These are phyloP conservation scores for Riptortus pedestris DNA, from an alignment of 1,140 invertebrate genomes.

Conservation along the genomic window DNA sequence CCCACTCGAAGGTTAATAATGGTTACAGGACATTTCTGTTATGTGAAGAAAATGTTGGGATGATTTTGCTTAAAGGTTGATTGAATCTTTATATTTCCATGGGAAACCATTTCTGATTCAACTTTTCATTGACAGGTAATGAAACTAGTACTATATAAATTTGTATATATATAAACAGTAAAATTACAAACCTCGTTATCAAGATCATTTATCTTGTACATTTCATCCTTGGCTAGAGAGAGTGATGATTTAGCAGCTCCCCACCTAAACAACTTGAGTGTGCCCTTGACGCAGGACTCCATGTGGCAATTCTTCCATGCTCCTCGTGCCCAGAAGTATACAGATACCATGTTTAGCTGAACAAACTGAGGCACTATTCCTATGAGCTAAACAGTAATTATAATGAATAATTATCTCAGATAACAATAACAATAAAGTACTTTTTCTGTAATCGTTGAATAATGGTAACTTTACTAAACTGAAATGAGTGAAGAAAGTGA, in stretches of 20 bases:
- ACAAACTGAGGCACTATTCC: conserved; percentile 34
- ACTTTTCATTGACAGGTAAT: too few relatives aligned
- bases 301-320: background rate
- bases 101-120: too few relatives aligned
- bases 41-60: too few relatives aligned
- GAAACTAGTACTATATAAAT: too few relatives aligned
- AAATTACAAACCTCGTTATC: conserved; percentile 42
- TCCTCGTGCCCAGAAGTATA: background rate
- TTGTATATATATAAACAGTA: too few relatives aligned
- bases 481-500: too few relatives aligned
- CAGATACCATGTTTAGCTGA: background rate
- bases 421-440: conserved; percentile 6
- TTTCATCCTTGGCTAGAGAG: conserved; percentile 51
- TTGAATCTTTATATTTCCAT: too few relatives aligned
- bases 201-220: conserved; percentile 47
- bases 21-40: too few relatives aligned
- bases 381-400: conserved; percentile 32
- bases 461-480: too few relatives aligned
- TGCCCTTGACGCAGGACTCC: conserved; percentile 29
- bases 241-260: conserved; percentile 44
- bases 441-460: too few relatives aligned
- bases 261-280: conserved; percentile 44
- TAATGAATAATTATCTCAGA: conserved; percentile 44
- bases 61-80: too few relatives aligned
- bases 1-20: too few relatives aligned